Conservation (phyloP, 2,113 vertebrate species). For the Falco punctatus region DNA sequence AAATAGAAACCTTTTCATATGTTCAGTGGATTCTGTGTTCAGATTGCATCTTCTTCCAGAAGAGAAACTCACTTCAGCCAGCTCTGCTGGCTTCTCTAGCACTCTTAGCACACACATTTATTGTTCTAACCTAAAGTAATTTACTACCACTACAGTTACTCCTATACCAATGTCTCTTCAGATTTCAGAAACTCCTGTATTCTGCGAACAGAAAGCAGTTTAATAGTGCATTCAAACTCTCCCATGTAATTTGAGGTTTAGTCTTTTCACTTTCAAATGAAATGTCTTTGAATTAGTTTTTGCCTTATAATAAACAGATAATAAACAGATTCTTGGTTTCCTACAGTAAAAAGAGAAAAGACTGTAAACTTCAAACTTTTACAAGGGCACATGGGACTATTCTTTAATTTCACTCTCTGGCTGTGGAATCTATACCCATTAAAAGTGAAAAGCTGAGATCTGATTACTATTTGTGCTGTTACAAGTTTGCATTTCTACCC, state of each 20-base stretch:
- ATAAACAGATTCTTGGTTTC: constrained; percentile 58
- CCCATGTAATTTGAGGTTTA: neutral
- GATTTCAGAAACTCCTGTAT: neutral
- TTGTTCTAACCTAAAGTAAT: neutral
- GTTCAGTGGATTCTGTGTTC: neutral
- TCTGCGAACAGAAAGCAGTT: neutral
- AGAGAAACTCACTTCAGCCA: neutral
- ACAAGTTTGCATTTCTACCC: neutral
- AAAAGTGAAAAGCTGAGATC: constrained; percentile 27
- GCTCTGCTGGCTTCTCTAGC: neutral
- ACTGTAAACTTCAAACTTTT: constrained; percentile 22
- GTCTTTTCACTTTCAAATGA: constrained; percentile 1
- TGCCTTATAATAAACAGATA: constrained; percentile 59
- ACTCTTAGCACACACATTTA: neutral
- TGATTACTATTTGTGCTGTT: neutral
- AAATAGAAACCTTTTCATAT: neutral
- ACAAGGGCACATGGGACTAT: constrained; percentile 11
- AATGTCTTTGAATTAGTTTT: constrained; percentile 17
- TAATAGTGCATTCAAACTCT: neutral
- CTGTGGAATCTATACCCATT: constrained; percentile 49
- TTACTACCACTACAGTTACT: neutral
- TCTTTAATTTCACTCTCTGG: constrained; percentile 43
- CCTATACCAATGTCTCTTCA: neutral
- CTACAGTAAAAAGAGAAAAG: constrained; percentile 49
- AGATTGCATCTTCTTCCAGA: neutral